Percentiles rank a stretch among this genome's conserved stretches.
Conservation (phyloP, 2,797 vertebrate genomes). For the Morus bassanus region DNA sequence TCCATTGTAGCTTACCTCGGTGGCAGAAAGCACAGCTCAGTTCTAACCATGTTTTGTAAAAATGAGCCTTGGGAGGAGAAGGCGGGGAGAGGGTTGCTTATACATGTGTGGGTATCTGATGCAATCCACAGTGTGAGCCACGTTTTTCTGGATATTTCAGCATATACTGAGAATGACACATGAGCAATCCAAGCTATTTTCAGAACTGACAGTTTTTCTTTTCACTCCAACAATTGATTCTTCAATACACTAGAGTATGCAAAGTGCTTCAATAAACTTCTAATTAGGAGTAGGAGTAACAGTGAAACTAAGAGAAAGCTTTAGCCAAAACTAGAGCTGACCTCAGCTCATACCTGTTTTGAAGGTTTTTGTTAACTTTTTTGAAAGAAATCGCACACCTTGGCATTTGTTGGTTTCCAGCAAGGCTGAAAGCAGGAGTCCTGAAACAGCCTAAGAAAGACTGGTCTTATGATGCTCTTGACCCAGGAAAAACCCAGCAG, state of each 20-base stretch:
- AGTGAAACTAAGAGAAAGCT: background rate
- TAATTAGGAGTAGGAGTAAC: slow-evolving; percentile 33
- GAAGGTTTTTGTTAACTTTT: background rate
- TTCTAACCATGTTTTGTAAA: slow-evolving; percentile 5
- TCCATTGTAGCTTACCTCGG: background rate
- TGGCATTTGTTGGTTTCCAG: background rate
- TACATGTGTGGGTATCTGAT: background rate
- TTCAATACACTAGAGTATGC: slow-evolving; percentile 28
- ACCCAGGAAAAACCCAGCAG: background rate
- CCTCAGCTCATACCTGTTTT: background rate
- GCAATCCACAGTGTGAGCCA: slow-evolving; percentile 25
- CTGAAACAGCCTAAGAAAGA: background rate
- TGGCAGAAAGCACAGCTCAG: background rate
- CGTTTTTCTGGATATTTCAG: slow-evolving; percentile 38
- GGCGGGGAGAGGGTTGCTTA: background rate
- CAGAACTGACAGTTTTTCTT: slow-evolving; percentile 56
- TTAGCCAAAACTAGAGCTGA: background rate
- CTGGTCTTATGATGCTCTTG: background rate
- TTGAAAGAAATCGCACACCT: background rate
- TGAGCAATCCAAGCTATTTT: slow-evolving; percentile 50
- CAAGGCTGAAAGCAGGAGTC: background rate
- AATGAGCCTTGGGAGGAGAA: slow-evolving; percentile 3
- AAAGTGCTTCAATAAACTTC: slow-evolving; percentile 48
- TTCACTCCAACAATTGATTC: slow-evolving; percentile 37
- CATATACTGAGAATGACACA: slow-evolving; percentile 23